These are phyloP conservation scores for Meleagris gallopavo DNA, from an alignment of 2,113 vertebrate genomes.

Conservation along the genomic window DNA sequence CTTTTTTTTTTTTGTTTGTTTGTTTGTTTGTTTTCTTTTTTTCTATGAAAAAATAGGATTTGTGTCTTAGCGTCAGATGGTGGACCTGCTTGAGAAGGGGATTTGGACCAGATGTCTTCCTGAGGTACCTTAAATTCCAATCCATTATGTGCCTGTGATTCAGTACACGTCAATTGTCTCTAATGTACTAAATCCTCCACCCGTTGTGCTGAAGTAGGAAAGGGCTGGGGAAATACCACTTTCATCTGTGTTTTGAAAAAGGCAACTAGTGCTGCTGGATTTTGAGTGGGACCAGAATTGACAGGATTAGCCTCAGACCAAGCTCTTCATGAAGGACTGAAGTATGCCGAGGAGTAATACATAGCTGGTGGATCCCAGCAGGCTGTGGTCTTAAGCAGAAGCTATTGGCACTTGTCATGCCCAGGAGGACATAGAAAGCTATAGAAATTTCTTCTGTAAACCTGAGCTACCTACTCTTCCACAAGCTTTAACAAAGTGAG, in stretches of 20 bases:
- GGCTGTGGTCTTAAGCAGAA: not conserved
- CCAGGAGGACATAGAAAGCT: not conserved
- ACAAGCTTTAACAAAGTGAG: not conserved
- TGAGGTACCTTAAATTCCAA: not conserved
- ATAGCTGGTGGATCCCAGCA: not conserved
- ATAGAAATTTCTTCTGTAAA: not conserved
- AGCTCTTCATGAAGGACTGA: not conserved
- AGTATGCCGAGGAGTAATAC: not conserved
- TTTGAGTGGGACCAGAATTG: rapidly evolving
- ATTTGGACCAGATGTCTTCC: not conserved
- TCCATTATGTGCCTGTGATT: not conserved
- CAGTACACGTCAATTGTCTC: not conserved
- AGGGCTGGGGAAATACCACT: not conserved
- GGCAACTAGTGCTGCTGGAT: not conserved
- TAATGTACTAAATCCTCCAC: not conserved
- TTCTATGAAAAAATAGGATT: not conserved
- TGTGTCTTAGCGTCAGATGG: not conserved
- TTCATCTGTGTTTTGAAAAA: not conserved
- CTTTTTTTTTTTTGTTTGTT: too few relatives aligned
- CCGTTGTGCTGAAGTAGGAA: not conserved
- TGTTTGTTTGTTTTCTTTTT: not conserved
- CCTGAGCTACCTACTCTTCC: not conserved
- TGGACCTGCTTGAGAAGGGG: not conserved
- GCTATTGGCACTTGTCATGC: not conserved
- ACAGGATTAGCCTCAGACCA: not conserved